Evolutionary conservation across 2,797 vertebrate genomes (phyloP).

Genomic region (Gambusia yucatana): DNA sequence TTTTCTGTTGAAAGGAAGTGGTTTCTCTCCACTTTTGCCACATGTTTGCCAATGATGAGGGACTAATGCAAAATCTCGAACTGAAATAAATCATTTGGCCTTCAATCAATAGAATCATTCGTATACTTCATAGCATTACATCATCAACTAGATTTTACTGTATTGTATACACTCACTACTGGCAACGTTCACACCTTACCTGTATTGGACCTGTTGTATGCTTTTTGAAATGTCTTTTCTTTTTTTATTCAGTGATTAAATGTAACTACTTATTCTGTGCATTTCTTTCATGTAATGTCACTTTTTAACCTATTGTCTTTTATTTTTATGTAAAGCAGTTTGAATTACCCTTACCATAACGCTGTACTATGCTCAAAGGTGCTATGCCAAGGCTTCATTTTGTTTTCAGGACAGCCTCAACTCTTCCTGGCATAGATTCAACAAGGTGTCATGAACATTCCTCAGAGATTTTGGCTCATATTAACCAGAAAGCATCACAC

Average conservation of each 20-base stretch:
- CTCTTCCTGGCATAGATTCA: not conserved
- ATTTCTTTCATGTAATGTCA: not conserved
- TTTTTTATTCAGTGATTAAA: not conserved
- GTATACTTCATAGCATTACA: not conserved
- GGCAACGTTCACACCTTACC: not conserved
- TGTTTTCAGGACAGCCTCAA: not conserved
- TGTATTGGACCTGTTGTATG: not conserved
- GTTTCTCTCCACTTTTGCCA: not conserved
- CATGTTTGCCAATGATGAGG: not conserved
- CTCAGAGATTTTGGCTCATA: not conserved
- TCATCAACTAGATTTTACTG: not conserved
- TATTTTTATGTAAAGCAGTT: not conserved
- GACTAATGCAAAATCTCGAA: not conserved
- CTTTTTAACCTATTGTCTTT: not conserved
- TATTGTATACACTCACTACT: not conserved
- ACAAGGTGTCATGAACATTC: not conserved
- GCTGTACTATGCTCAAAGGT: not conserved
- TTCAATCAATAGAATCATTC: not conserved
- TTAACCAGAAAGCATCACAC: not conserved
- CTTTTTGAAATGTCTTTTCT: not conserved
- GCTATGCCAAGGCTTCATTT: not conserved
- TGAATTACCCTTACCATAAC: not conserved
- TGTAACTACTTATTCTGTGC: not conserved
- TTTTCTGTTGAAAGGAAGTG: not conserved
- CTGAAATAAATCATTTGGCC: not conserved